Evolutionary conservation across 2,113 vertebrate species (phyloP).

Genomic region (Cranoglanis bouderius): DNA sequence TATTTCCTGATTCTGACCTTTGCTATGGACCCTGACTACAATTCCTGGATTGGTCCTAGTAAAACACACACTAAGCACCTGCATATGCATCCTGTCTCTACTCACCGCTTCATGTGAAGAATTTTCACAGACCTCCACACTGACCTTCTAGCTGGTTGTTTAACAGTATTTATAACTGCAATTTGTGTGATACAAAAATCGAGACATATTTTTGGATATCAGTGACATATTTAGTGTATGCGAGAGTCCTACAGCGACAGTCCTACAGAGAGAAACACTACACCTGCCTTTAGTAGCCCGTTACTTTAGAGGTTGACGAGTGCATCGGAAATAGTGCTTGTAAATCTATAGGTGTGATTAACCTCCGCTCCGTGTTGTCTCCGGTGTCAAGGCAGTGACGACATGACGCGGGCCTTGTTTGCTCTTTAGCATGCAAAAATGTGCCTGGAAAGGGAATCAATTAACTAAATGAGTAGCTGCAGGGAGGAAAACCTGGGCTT

Average conservation of each 20-base stretch:
- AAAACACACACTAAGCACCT: background rate
- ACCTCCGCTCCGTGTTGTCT: constrained; percentile 49
- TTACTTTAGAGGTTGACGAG: constrained; percentile 30
- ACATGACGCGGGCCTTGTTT: constrained; percentile 37
- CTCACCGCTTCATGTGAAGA: background rate
- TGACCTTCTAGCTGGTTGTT: background rate
- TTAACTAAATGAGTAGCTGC: constrained; percentile 48
- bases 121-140: background rate
- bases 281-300: background rate
- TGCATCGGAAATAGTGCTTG: constrained; percentile 50
- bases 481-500: background rate
- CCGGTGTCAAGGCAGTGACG: constrained; percentile 29
- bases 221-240: constrained; percentile 48
- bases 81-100: background rate
- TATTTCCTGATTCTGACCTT: background rate
- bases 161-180: background rate
- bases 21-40: background rate
- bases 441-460: constrained; percentile 57
- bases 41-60: too few relatives aligned
- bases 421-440: constrained; percentile 50
- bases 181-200: constrained; percentile 51
- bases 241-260: background rate
- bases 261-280: background rate
- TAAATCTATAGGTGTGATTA: constrained; percentile 61
- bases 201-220: background rate